Evolutionary conservation across 2,113 vertebrate genomes (phyloP), one percentile per base, ranked within the genome.

Genomic region (Phaethornis superciliosus): DNA sequence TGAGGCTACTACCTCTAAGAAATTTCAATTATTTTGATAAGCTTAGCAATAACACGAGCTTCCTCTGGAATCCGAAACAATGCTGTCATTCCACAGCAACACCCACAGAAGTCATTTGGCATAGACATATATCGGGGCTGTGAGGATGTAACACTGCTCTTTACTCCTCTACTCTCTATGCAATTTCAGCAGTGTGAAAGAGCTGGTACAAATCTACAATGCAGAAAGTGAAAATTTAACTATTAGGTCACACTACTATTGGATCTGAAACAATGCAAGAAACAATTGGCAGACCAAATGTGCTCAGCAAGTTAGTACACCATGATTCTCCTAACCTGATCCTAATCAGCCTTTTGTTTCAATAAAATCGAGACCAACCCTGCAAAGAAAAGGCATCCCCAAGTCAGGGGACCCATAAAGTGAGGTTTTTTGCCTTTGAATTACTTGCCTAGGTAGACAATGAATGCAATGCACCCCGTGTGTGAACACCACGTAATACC

Each of bases 391-490:
- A 83, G 44, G 35, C 35, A 64, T 15, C 51, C 23, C 51, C 24
- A 3, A 69, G 30, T 33, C 79, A 67, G 78, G 69, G 28, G 55
- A 91, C 46, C 27, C 19, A 72, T n/a, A 18, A 78, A 72, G n/a
- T 60, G 74, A 65, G 33, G 33, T 64, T 83, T 94, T 64, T 40
- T 1, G 9, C 64, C 52, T 37, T 40, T 65, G 75, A 47, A 56
- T 67, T 83, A 70, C 93, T 67, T 52, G 63, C 63, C 89, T 56
- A 80, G 91, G 88, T 93, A 78, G 72, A 84, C 93, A 90, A 75
- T 19, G 74, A 88, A 69, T 15, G 44, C 17, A 51, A 16, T 35
- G 11, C 33, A 56, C 26, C 55, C 71, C 28, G 33, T 77, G 68
- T 11, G 8, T 37, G 79, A 85, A 75, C 47, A 78, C 56, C 75